These are phyloP conservation scores for Thalassophryne amazonica DNA, from an alignment of 2,797 vertebrate genomes.

Conservation along the genomic window DNA sequence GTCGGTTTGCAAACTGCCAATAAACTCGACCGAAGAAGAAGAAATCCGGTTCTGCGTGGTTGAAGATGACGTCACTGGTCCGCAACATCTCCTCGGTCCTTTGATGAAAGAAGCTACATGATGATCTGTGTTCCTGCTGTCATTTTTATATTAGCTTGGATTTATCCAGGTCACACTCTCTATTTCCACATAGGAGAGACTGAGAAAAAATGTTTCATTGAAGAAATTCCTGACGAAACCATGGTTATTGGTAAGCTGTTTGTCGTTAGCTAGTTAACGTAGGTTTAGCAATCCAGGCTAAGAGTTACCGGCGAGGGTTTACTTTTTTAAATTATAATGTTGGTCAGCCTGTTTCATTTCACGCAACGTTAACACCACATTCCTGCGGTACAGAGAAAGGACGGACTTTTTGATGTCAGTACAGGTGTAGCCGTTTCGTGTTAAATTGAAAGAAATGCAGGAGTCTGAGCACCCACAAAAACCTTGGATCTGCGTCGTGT, in stretches of 20 bases:
- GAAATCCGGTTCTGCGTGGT: conserved; percentile 77
- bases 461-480: too few species aligned
- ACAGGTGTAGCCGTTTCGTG: too few species aligned
- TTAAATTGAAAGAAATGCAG: too few species aligned
- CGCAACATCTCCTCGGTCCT: conserved; percentile 2
- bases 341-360: too few species aligned
- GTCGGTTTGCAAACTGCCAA: too few species aligned
- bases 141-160: conserved; percentile 46
- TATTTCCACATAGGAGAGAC: conserved; percentile 95
- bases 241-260: conserved; percentile 87
- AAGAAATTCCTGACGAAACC: conserved; percentile 92
- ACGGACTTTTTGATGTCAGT: too few species aligned
- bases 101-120: conserved; percentile 33
- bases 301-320: conserved; percentile 28
- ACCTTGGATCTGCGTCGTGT: too few species aligned
- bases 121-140: conserved; percentile 49
- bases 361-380: too few species aligned
- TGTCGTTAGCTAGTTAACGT: conserved; percentile 22
- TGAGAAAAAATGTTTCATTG: conserved; percentile 92
- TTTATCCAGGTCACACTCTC: conserved; percentile 64
- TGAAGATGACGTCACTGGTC: conserved; percentile 33
- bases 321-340: too few species aligned
- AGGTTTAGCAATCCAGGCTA: neutral
- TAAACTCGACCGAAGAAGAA: too few species aligned
- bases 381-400: too few species aligned